Conservation (phyloP, 2,113 vertebrate species). For the Abramis brama region DNA sequence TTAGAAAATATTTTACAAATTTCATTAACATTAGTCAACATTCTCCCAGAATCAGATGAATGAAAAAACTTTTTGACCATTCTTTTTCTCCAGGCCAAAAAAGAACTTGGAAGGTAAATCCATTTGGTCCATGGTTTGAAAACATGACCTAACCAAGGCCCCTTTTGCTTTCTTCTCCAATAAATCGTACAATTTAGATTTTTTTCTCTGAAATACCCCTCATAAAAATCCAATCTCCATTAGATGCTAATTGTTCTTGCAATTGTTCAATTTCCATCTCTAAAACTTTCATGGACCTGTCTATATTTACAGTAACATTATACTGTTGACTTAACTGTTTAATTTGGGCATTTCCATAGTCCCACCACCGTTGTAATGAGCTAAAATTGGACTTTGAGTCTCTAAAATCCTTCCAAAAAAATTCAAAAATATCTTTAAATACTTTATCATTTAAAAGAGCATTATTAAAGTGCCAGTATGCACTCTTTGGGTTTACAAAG, state of each 20-base stretch:
- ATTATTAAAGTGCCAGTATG: too few species aligned
- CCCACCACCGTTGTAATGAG: neutral
- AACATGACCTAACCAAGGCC: neutral
- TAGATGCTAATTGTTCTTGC: neutral
- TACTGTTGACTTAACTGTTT: slow-evolving; percentile 28
- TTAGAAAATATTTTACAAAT: neutral
- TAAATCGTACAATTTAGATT: neutral
- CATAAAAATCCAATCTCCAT: neutral
- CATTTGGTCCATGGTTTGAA: neutral
- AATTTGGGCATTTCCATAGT: neutral
- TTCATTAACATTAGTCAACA: neutral
- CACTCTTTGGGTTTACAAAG: too few species aligned
- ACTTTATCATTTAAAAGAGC: too few species aligned
- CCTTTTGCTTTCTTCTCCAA: neutral
- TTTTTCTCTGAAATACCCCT: neutral
- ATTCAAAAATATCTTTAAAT: too few species aligned
- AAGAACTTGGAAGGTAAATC: neutral
- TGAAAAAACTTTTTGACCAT: slow-evolving; percentile 23
- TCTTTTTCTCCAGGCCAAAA: slow-evolving; percentile 36
- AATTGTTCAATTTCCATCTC: slow-evolving; percentile 12
- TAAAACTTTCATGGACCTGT: neutral
- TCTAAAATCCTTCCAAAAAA: too few species aligned
- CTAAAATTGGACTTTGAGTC: neutral
- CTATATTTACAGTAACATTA: slow-evolving; percentile 4
- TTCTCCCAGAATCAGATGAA: neutral